Base-by-base conservation (phyloP, 2,888 invertebrate species). In the Achlya flavicornis region DNA sequence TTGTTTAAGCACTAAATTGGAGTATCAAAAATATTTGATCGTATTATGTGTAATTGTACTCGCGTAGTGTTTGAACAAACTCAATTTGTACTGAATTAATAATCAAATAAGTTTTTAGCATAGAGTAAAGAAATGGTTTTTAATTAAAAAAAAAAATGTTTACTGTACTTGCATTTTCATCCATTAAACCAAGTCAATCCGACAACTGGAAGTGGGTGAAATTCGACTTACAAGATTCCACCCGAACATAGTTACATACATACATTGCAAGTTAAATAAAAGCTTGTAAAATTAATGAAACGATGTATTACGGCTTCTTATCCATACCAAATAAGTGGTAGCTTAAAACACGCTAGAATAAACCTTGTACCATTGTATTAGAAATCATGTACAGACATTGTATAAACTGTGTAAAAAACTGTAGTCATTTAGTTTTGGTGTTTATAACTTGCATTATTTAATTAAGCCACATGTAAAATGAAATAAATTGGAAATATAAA, bases 341-440 rank as follows among this genome's bases (percentile, higher is more conserved):
- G 46, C n/a, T 46, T n/a, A 46, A 46, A 46, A 46, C n/a, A 46
- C 46, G n/a, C 46, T 46, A n/a, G 46, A 46, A 46, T 46, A n/a
- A 46, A 46, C 46, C 5, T 46, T 46, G 2, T 46, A 46, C 46
- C 46, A 46, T 46, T 46, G 46, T 46, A 46, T 46, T 14, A n/a
- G n/a, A 7, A 46, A 46, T 14, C 32, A 33, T 58, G 66, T 67
- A 69, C 64, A 69, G 64, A 72, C 63, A 73, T 62, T 81, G 73
- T 81, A 79, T 70, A 68, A 66, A 62, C 66, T 72, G 72, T 71
- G 64, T 71, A 65, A 66, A 68, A 68, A 72, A 73, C n/a, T 19
- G n/a, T 53, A 53, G 19, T 16, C 53, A 19, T 53, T 53, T 19
- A 53, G 19, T 53, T 53, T 53, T 10, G 19, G 19, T 53, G 19